Evolutionary conservation across 2,797 vertebrate genomes (phyloP).

Genomic region (Gallinago nigripennis): DNA sequence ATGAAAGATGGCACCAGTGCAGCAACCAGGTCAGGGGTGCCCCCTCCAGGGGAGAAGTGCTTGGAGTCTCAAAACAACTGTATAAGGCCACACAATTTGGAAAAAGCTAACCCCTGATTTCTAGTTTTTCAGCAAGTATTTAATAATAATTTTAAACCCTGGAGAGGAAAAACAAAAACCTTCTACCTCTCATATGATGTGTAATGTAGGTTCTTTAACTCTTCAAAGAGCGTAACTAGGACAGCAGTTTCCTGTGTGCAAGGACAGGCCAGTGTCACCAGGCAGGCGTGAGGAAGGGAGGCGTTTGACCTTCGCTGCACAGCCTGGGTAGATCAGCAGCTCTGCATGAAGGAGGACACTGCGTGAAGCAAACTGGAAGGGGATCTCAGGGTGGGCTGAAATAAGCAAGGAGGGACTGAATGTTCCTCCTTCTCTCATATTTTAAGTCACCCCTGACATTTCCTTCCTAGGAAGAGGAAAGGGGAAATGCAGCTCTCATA

Average conservation of each 20-base stretch:
- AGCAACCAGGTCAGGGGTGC: not conserved
- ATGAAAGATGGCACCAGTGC: not conserved
- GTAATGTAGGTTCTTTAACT: not conserved
- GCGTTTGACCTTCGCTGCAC: fast-evolving
- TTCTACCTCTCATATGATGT: not conserved
- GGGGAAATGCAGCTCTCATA: not conserved
- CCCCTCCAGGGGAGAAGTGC: not conserved
- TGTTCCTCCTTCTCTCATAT: not conserved
- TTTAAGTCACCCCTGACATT: not conserved
- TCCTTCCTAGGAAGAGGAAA: not conserved
- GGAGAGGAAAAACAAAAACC: not conserved
- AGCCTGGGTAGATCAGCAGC: not conserved
- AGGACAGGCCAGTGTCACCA: not conserved
- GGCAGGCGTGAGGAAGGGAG: not conserved
- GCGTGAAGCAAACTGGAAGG: not conserved
- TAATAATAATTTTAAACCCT: not conserved
- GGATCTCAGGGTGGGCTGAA: not conserved
- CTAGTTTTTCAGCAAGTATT: not conserved
- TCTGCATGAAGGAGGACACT: not conserved
- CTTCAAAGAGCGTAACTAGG: fast-evolving
- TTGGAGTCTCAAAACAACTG: not conserved
- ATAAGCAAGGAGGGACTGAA: not conserved
- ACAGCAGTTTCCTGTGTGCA: not conserved
- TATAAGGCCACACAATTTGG: not conserved
- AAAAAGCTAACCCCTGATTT: not conserved